Evolutionary conservation across 2,888 invertebrate genomes (phyloP), one percentile per base, ranked within the genome.

Genomic region (Pseudeuparius sepicola): DNA sequence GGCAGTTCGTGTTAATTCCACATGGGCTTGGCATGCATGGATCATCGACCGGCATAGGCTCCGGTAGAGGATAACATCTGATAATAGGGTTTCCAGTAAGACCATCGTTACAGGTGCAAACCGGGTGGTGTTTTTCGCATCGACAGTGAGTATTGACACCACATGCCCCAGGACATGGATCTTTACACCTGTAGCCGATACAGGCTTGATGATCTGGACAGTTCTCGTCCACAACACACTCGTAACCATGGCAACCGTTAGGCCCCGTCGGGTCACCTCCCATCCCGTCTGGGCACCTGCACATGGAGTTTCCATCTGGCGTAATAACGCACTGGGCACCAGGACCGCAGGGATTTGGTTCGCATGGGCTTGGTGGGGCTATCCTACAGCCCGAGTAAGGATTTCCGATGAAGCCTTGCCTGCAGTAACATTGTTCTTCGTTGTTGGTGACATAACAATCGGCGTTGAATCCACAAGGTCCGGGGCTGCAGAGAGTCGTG

Each of bases 401-500:
- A 65, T 89, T 83, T 11, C 88, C 89, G 25, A 69, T 68, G 57
- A 69, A 85, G 14, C 82, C 84, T 28, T 69, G 57, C 55, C 73
- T 75, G 51, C 89, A 90, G 59, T 78, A 86, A 58, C 89, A 89
- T 59, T 82, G 78, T 60, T 90, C 88, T 51, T 76, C 75, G 51
- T 84, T 84, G 37, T 78, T 78, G 28, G 78, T 71, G 4, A 86
- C 80, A 53, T 87, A 87, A 55, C 88, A 89, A 54, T 87, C 85
- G 6, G 87, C 77, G 57, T 88, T 84, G 11, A 65, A 61, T 14
- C 86, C 87, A 61, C 88, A 88, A 2, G 85, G 84, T 6, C 86
- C 86, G 6, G 87, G 87, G 56, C 74, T 73, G 51, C 87, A 88
- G 6, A 86, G 63, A 4, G 75, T 66, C 39, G 70, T 64, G 2